Percentiles rank a stretch among this genome's conserved stretches.
phyloP scores from a whole-genome alignment of 2,113 vertebrate species.

The Turnix velox region DNA sequence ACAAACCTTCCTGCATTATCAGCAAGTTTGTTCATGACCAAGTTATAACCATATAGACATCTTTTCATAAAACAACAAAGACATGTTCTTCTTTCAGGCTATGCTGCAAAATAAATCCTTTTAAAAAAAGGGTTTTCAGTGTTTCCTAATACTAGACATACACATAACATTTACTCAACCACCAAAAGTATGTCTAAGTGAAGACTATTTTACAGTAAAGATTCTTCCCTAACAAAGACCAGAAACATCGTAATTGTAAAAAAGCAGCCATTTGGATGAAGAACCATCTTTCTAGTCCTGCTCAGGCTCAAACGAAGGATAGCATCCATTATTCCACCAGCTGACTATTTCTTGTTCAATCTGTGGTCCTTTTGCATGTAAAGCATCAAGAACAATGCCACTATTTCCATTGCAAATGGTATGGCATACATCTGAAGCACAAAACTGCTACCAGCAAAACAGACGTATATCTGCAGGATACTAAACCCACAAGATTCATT shows the following conservation, averaged over 20 bases:
- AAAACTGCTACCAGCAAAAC: constrained; percentile 44
- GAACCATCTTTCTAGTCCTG: neutral
- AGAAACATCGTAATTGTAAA: neutral
- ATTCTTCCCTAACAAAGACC: neutral
- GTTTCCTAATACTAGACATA: neutral
- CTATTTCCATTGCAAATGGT: constrained; percentile 61
- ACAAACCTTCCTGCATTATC: neutral
- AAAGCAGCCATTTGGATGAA: neutral
- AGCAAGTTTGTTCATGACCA: neutral
- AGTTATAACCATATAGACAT: neutral
- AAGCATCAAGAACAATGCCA: constrained; percentile 27
- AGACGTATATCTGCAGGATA: neutral
- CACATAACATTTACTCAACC: neutral
- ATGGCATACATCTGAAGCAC: constrained; percentile 40
- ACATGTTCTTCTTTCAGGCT: neutral
- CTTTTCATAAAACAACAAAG: neutral
- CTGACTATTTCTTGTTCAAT: constrained; percentile 24
- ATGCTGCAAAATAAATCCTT: neutral
- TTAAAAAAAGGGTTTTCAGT: neutral
- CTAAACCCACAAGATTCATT: neutral
- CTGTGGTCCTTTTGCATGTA: constrained; percentile 36
- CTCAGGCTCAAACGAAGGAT: neutral
- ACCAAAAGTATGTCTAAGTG: neutral
- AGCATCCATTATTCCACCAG: constrained; percentile 32
- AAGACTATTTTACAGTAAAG: neutral